Base-by-base conservation (phyloP, 1,140 invertebrate genomes). In the Chironomus tepperi region DNA sequence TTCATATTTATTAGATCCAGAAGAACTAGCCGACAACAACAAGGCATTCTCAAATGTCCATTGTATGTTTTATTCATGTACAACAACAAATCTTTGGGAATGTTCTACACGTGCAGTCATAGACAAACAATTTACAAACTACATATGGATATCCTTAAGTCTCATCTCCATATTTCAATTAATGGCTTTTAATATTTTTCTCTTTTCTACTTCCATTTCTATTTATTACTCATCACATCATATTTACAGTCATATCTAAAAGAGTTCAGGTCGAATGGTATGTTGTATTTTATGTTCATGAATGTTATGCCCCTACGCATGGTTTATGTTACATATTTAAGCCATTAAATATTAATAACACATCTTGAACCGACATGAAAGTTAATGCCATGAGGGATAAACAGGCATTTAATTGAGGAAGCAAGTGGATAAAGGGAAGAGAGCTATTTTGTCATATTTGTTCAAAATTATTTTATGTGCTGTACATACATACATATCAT, bases 261-360 rank as follows among this genome's bases (percentile, higher is more conserved):
- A 57, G 24, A 57, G 47, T 57, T 57, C 47, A 57, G 47, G 47
- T 57, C 47, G 47, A 57, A 57, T 57, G 47, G 1, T 34, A 5
- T 34, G 5, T 34, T 57, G 7, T 57, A 5, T 57, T 57, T 57
- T 15, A 57, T 57, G 47, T 57, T 9, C 15, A n/a, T 57, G 47
- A 12, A 57, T n/a, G 47, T n/a, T n/a, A 15, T 12, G 12, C 47
- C n/a, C 9, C n/a, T 57, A 8, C 47, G n/a, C 47, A 57, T 57
- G 47, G 47, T 57, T 57, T 57, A 57, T 57, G n/a, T 57, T 57
- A 57, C 47, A 57, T 57, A n/a, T n/a, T 12, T 57, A 57, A 57
- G 47, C 47, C 47, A 57, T 57, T 57, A 57, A 57, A 57, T 57
- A 57, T 57, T 57, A 57, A 57, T 57, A 57, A 57, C 47, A 57